phyloP scores from a whole-genome alignment of 2,888 invertebrate species.

The Elysia crispata region DNA sequence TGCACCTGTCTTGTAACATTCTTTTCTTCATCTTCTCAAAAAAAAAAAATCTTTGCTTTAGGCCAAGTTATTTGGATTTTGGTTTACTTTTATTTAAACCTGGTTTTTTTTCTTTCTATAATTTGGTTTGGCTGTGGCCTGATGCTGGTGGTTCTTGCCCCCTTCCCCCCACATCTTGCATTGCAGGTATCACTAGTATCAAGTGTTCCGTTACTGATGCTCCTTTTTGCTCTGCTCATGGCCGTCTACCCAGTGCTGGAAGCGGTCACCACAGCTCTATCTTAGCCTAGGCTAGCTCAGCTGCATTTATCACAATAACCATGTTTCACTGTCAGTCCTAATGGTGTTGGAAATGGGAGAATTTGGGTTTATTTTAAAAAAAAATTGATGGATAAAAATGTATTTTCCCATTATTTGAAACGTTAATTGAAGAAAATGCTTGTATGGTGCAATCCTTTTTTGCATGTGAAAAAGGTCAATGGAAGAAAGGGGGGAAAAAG shows the following conservation, averaged over 20 bases:
- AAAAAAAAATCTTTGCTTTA: too few relatives aligned
- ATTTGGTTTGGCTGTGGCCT: neutral
- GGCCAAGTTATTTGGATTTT: too few relatives aligned
- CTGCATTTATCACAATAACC: neutral
- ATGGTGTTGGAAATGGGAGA: neutral
- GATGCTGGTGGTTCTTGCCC: neutral
- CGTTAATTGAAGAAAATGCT: too few relatives aligned
- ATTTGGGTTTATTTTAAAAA: too few relatives aligned
- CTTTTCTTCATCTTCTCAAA: too few relatives aligned
- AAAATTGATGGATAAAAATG: too few relatives aligned
- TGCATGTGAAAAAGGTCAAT: too few relatives aligned
- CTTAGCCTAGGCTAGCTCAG: conserved; percentile 48
- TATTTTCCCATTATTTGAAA: too few relatives aligned
- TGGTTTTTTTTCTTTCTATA: neutral
- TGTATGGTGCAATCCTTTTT: too few relatives aligned
- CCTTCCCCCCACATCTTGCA: conserved; percentile 22
- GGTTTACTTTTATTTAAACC: neutral
- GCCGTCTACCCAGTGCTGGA: conserved; percentile 77
- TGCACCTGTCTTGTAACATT: too few relatives aligned
- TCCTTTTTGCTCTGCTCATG: conserved; percentile 78
- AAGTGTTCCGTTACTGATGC: conserved; percentile 77
- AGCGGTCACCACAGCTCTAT: conserved; percentile 74
- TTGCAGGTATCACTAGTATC: conserved; percentile 77
- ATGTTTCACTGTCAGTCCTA: neutral
- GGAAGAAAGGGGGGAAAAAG: too few relatives aligned